Evolutionary conservation across 35 echinoderm and acorn worm species (phyloP), one percentile per base, ranked within the genome.

Genomic region (Heliocidaris tuberculata): DNA sequence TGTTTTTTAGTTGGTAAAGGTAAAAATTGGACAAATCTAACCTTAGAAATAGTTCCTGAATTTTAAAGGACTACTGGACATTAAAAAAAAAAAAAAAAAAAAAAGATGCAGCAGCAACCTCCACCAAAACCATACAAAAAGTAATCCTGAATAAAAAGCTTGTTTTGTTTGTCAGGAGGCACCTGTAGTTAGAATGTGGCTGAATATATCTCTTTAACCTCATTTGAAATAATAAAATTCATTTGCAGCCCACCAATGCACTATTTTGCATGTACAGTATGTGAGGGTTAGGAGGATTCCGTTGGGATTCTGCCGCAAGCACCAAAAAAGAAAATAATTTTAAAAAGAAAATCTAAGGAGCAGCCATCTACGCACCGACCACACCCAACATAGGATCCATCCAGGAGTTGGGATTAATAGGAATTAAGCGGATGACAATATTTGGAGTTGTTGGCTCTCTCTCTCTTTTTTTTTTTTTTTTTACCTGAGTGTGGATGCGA

Each of bases 401-500:
- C 65, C 65, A 78, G 65, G 65, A 78, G 7, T n/a, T 78, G 27
- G 21, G 27, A 78, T 78, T 78, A 78, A 78, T 78, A 78, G 52
- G 52, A 56, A 56, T 56, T 56, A 78, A 78, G 65, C 65, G 65
- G 65, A 78, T 78, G 65, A 78, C 19, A 78, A n/a, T 78, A 78
- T 78, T 78, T 78, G 65, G 65, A 78, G 0, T 27, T 24, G 65
- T n/a, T 27, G 65, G 65, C 35, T 31, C 29, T 31, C 9, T 88
- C 4, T 85, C 70, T 85, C n/a, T 85, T 21, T 88, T 21, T 32
- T 88, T 6, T 32, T 42, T 30, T 88, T 88, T 89, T 31, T 47
- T 89, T 89, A 89, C 87, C 87, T 89, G 87, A 89, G 31, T 89
- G 87, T 17, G 87, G 87, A 89, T 47, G 87, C 87, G 87, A 89